Evolutionary conservation across 2,888 invertebrate species (phyloP).

Genomic region (Tipula helvola): DNA sequence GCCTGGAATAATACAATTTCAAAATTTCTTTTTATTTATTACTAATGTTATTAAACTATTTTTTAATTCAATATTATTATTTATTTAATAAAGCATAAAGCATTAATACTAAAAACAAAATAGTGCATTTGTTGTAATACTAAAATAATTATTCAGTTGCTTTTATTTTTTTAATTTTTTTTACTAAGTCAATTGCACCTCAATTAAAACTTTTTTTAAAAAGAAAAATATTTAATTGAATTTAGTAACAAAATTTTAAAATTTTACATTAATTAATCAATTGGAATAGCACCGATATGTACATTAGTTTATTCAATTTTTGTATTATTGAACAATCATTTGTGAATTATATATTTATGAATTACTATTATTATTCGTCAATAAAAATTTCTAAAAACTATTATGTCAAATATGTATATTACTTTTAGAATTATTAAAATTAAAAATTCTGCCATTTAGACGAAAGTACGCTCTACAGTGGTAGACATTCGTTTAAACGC

Average conservation of each 20-base stretch:
- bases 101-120: background rate
- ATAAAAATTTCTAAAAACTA: background rate
- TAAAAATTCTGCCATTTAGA: background rate
- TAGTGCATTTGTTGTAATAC: background rate
- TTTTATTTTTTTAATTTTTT: background rate
- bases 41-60: background rate
- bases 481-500: no score
- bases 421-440: background rate
- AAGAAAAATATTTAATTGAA: background rate
- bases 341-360: background rate
- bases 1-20: conserved; percentile 28
- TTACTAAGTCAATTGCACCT: background rate
- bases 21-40: background rate
- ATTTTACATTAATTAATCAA: background rate
- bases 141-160: background rate
- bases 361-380: background rate
- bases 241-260: background rate
- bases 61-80: background rate
- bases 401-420: background rate
- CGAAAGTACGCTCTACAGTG: background rate
- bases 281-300: conserved; percentile 4
- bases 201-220: background rate
- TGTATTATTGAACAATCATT: background rate
- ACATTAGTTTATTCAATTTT: background rate
- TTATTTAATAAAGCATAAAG: background rate